Evolutionary conservation across 2,113 vertebrate species (phyloP).

Genomic region (Hippocampus mohnikei): DNA sequence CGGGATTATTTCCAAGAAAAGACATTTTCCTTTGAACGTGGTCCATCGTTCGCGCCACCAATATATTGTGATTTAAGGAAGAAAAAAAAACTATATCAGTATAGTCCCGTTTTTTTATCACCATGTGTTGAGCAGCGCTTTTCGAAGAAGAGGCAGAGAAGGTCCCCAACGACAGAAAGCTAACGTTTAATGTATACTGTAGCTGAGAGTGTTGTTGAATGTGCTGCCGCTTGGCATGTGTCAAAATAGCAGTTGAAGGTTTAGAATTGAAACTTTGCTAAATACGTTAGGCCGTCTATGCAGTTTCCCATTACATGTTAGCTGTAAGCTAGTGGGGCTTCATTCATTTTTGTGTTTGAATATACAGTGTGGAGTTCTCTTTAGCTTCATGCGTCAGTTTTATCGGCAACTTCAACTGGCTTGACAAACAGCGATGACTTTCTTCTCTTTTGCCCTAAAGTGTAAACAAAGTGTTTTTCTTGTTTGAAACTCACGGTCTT

Average conservation of each 20-base stretch:
- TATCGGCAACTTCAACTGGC: no score
- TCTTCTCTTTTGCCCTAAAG: constrained; percentile 67
- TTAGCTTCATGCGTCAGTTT: no score
- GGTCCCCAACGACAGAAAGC: neutral
- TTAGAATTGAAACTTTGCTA: neutral
- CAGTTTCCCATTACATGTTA: neutral
- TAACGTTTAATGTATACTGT: no score
- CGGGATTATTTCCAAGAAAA: constrained; percentile 49
- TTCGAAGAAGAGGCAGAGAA: neutral
- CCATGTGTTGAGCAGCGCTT: neutral
- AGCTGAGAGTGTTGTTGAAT: no score
- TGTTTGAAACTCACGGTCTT: constrained; percentile 59
- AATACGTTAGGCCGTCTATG: neutral
- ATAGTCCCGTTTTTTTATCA: neutral
- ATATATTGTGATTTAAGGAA: no score
- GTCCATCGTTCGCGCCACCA: constrained; percentile 7
- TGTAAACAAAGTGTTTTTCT: constrained; percentile 72
- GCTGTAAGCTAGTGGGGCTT: neutral
- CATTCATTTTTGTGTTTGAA: no score
- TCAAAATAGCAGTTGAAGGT: no score
- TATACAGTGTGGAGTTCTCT: no score
- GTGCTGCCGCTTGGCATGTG: no score
- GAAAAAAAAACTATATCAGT: neutral
- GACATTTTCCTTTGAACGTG: constrained; percentile 34
- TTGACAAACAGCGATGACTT: constrained; percentile 56